These are phyloP conservation scores for Athene noctua DNA, from an alignment of 2,113 vertebrate genomes.

Conservation along the genomic window DNA sequence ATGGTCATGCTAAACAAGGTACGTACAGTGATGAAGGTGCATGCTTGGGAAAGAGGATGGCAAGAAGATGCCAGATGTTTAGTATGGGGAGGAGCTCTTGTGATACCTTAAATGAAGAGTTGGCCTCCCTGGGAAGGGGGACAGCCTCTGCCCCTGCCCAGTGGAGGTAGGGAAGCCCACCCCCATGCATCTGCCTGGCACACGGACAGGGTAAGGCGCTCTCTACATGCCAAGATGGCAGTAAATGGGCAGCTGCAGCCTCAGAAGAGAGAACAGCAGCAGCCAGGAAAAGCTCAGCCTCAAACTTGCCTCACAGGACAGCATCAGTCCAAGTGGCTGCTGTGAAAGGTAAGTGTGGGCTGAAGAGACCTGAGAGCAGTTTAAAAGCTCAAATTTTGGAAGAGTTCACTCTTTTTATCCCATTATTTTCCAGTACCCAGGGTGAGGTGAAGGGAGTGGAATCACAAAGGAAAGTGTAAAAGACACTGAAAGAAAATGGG, in stretches of 20 bases:
- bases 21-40: not conserved
- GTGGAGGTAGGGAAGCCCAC: not conserved
- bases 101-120: not conserved
- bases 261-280: not conserved
- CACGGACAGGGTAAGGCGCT: not conserved
- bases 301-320: not conserved
- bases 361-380: not conserved
- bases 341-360: not conserved
- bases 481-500: not conserved
- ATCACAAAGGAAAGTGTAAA: not conserved
- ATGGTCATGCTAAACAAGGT: not conserved
- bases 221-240: not conserved
- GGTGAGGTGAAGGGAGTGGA: not conserved
- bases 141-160: not conserved
- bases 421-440: not conserved
- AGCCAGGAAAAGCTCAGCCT: not conserved
- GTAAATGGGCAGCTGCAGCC: not conserved
- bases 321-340: not conserved
- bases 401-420: not conserved
- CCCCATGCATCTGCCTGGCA: not conserved
- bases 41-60: not conserved
- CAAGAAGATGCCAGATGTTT: not conserved
- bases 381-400: not conserved
- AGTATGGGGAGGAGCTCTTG: not conserved
- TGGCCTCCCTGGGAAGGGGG: not conserved